These are phyloP conservation scores for Phaenicophaeus curvirostris DNA, from an alignment of 2,797 vertebrate species.

Conservation along the genomic window DNA sequence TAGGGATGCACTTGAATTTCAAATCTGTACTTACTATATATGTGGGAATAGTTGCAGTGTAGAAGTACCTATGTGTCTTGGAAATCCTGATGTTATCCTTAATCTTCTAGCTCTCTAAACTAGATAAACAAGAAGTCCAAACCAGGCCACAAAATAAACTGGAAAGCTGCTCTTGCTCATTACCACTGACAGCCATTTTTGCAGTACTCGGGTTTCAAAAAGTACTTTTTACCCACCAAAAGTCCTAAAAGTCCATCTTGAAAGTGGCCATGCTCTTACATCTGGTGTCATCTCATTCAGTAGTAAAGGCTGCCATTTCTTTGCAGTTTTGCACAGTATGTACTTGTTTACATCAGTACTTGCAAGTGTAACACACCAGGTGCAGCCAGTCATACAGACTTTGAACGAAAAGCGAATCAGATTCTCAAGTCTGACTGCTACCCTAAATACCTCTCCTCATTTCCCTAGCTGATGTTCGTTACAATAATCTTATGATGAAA, in stretches of 20 bases:
- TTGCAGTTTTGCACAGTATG: background rate
- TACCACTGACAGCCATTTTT: background rate
- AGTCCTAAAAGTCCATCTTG: background rate
- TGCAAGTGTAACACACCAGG: background rate
- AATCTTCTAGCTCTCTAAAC: background rate
- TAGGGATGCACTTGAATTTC: background rate
- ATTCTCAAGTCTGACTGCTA: background rate
- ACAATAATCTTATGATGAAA: background rate
- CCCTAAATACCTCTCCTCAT: background rate
- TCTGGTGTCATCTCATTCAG: background rate
- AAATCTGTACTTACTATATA: background rate
- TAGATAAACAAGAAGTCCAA: background rate
- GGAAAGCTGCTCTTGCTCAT: background rate
- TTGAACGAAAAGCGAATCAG: background rate
- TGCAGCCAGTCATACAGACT: background rate
- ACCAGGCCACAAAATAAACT: background rate
- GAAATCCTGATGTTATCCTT: background rate
- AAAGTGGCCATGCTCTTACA: background rate
- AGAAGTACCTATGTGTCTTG: background rate
- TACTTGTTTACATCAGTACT: background rate
- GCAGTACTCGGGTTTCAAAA: background rate
- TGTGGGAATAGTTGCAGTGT: background rate
- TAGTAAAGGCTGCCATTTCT: background rate
- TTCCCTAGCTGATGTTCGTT: background rate
- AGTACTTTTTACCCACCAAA: background rate